Evolutionary conservation across 2,888 invertebrate genomes (phyloP), one percentile per base, ranked within the genome.

Genomic region (Pardosa pseudoannulata): DNA sequence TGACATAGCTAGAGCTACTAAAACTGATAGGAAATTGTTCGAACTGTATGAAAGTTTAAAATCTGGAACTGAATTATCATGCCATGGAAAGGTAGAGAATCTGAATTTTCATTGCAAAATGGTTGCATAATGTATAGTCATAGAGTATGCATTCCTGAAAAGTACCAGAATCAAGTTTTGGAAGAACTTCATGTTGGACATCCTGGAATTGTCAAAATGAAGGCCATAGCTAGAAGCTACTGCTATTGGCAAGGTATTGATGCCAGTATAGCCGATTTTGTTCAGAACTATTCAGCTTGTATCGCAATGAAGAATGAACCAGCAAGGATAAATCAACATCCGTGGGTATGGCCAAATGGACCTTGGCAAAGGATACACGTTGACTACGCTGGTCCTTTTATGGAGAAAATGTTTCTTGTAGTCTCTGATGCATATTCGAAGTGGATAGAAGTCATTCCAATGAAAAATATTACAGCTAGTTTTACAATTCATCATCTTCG

Each of bases 151-250:
- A 74, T 74, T 74, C 74, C 74, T 74, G 74, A 64, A 74, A 74
- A 74, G 74, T 74, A 74, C 65, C 74, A 74, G 74, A 74, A 74
- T 74, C 74, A 74, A 74, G 74, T 74, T n/a, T 74, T 74, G 74
- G 74, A 74, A 90, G 32, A 32, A 62, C 56, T 36, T 74, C 74
- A 74, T 75, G 64, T 75, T 56, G 78, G 78, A 56, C 78, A 78
- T 68, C 56, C 68, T 50, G 68, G 68, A 50, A 78, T 78, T 50
- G 78, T 78, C 36, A 78, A 78, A 68, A 78, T 78, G 68, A 78
- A 78, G 50, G 68, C 56, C 50, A 68, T 78, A 68, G 78, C 78
- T 67, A 68, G 78, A 68, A 78, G 78, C 36, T 68, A 68, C 68
- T 68, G 68, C 32, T 78, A 68, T 68, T 78, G 70, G 70, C 68